Evolutionary conservation across 2,888 invertebrate species (phyloP).

Genomic region (Acrocyrtus sp.): DNA sequence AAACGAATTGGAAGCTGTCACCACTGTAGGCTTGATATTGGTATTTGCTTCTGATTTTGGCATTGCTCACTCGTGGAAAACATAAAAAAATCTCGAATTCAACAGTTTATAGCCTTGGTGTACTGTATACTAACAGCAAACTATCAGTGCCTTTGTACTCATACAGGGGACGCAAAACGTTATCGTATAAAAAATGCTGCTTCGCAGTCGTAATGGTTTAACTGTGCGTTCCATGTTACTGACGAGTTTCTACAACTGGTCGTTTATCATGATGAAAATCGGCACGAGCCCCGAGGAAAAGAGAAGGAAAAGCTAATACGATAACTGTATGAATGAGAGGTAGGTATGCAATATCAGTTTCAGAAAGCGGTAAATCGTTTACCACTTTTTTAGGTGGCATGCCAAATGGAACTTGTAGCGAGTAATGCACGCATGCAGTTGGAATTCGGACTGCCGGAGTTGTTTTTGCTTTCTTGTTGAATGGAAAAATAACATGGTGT

Average conservation of each 20-base stretch:
- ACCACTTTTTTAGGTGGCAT: slow-evolving; percentile 34
- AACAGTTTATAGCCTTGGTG: too few species aligned
- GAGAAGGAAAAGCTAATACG: too few species aligned
- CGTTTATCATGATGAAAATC: slow-evolving; percentile 20
- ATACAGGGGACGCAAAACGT: too few species aligned
- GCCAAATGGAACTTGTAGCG: slow-evolving; percentile 28
- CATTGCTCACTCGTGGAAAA: too few species aligned
- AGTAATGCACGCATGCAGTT: too few species aligned
- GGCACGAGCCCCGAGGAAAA: slow-evolving; percentile 31
- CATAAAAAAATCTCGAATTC: slow-evolving; percentile 24
- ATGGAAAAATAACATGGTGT: slow-evolving; percentile 36
- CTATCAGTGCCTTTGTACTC: too few species aligned
- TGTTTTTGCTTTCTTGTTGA: slow-evolving; percentile 20
- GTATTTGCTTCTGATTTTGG: neutral
- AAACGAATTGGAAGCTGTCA: slow-evolving; percentile 42
- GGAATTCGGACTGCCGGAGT: too few species aligned
- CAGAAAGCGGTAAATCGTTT: slow-evolving; percentile 48
- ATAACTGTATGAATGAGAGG: too few species aligned
- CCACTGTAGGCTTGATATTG: slow-evolving; percentile 21
- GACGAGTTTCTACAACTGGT: too few species aligned
- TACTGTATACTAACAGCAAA: too few species aligned
- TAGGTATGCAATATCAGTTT: slow-evolving; percentile 28
- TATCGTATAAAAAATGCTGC: too few species aligned
- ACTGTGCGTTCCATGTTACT: neutral
- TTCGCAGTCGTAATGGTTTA: neutral